phyloP scores from a whole-genome alignment of 2,797 vertebrate genomes.

The Cuculus canorus region DNA sequence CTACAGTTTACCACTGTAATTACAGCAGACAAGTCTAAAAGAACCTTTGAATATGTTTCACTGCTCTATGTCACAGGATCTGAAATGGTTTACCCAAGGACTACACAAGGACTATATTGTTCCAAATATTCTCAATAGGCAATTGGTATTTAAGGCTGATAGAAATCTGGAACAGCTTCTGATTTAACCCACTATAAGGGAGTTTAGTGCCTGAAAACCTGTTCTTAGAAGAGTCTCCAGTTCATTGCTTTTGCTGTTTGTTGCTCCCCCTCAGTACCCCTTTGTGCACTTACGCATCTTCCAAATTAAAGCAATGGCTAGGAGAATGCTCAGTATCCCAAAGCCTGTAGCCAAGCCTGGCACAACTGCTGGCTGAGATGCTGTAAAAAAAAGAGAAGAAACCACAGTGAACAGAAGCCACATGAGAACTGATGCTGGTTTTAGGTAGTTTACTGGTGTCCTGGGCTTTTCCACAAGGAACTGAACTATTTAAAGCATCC shows the following conservation, averaged over 20 bases:
- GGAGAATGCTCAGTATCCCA: constrained; percentile 14
- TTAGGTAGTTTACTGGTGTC: background rate
- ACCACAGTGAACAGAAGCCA: background rate
- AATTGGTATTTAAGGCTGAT: background rate
- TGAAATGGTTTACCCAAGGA: background rate
- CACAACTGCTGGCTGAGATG: background rate
- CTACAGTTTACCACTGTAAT: background rate
- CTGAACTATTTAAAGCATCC: background rate
- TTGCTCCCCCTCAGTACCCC: background rate
- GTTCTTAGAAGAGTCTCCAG: background rate
- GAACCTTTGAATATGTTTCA: background rate
- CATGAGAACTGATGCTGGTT: background rate
- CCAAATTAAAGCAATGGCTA: background rate
- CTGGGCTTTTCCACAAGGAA: background rate
- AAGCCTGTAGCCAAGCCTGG: background rate
- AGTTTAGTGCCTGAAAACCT: background rate
- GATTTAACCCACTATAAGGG: background rate
- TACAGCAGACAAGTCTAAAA: background rate
- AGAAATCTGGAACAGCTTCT: background rate
- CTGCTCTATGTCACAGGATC: background rate
- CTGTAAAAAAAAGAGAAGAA: constrained; percentile 33
- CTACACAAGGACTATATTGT: background rate
- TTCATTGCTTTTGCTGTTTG: background rate
- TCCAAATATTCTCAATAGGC: background rate
- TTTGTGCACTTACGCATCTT: constrained; percentile 49